phyloP scores from a whole-genome alignment of 2,888 invertebrate genomes.

The Leptinotarsa juncta region DNA sequence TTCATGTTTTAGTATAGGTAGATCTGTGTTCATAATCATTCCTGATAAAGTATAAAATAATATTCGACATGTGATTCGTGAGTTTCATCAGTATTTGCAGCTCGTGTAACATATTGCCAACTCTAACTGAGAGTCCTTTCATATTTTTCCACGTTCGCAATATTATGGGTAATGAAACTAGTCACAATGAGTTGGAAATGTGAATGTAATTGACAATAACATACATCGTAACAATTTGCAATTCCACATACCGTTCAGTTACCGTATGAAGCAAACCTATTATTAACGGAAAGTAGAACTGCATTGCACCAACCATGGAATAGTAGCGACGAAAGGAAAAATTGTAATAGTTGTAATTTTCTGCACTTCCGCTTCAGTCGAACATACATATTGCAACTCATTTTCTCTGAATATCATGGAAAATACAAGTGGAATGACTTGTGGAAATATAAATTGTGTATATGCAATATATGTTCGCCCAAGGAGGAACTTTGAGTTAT shows the following conservation, averaged over 20 bases:
- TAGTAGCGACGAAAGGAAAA: conserved; percentile 15
- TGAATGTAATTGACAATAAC: conserved; percentile 20
- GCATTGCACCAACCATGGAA: conserved; percentile 15
- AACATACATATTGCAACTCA: conserved; percentile 11
- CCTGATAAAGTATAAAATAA: background rate
- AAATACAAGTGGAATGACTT: background rate
- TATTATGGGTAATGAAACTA: conserved; percentile 15
- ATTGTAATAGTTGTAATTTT: conserved; percentile 21
- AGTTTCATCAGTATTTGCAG: background rate
- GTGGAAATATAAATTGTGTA: background rate
- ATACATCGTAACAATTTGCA: conserved; percentile 14
- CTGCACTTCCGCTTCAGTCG: conserved; percentile 7
- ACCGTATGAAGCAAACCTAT: conserved; percentile 13
- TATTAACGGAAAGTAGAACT: conserved; percentile 15
- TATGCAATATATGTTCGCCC: no score
- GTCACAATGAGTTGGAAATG: conserved; percentile 16
- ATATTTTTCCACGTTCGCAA: conserved; percentile 17
- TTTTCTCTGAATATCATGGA: conserved; percentile 4
- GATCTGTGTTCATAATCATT: no score
- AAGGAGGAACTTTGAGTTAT: no score
- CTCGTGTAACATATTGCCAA: background rate
- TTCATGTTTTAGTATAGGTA: no score
- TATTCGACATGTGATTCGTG: background rate
- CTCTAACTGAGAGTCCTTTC: conserved; percentile 2
- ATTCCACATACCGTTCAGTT: background rate